Conservation (phyloP, 1,140 invertebrate species). For the Parasteatoda tepidariorum region DNA sequence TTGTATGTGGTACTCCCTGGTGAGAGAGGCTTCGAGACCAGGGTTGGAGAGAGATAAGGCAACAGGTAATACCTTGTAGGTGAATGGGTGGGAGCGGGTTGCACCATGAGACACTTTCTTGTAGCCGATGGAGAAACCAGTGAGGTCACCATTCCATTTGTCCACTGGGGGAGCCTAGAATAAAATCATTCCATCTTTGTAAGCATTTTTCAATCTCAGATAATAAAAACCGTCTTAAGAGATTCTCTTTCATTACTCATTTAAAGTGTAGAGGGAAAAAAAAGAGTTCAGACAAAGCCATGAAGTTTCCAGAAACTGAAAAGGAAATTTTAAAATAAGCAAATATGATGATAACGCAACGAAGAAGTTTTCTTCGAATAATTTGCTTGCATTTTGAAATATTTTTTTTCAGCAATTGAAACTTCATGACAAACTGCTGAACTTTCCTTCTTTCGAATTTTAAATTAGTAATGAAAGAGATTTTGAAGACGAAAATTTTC, state of each 20-base stretch:
- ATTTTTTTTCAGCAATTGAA: too few relatives aligned
- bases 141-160: conserved; percentile 92
- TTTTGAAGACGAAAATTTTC: too few relatives aligned
- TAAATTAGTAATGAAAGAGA: too few relatives aligned
- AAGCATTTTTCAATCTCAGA: background rate
- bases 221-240: background rate
- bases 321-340: too few relatives aligned
- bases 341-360: too few relatives aligned
- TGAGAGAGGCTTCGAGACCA: background rate
- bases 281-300: too few relatives aligned
- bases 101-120: conserved; percentile 79
- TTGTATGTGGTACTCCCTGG: conserved; percentile 20
- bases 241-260: background rate
- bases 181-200: background rate
- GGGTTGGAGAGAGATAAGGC: conserved; percentile 3
- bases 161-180: conserved; percentile 79
- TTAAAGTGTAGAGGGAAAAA: too few relatives aligned
- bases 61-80: conserved; percentile 33
- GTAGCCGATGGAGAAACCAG: conserved; percentile 84
- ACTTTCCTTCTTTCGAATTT: too few relatives aligned
- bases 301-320: too few relatives aligned
- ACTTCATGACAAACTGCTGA: too few relatives aligned
- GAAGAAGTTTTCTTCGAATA: too few relatives aligned
- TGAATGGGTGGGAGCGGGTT: conserved; percentile 88
- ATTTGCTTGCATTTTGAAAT: too few relatives aligned